phyloP scores from a whole-genome alignment of 2,113 vertebrate species.

The Vidua macroura region DNA sequence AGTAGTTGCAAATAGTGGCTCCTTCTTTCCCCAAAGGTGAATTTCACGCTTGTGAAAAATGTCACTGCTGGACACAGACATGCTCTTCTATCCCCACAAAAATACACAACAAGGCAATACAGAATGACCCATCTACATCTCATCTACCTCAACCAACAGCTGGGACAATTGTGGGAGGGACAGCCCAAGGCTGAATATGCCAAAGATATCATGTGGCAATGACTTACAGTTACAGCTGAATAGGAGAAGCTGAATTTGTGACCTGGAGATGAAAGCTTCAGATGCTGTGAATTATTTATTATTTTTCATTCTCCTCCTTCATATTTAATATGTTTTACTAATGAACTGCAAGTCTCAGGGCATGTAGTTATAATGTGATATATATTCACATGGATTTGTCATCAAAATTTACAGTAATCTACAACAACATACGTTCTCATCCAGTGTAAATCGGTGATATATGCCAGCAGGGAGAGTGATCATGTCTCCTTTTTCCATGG shows the following conservation, averaged over 20 bases:
- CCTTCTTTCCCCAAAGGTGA: neutral
- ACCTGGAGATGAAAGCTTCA: constrained; percentile 41
- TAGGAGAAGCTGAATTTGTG: neutral
- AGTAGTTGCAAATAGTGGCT: neutral
- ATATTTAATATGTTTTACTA: constrained; percentile 56
- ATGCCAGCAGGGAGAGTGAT: constrained; percentile 93
- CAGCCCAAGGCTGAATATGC: neutral
- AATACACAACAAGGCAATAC: neutral
- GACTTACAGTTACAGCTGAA: neutral
- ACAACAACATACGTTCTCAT: constrained; percentile 79
- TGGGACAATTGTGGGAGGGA: neutral
- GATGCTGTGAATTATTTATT: constrained; percentile 39
- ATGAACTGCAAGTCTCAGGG: neutral
- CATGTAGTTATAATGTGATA: neutral
- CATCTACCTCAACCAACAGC: accelerated
- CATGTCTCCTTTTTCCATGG: constrained; percentile 88
- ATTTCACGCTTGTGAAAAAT: neutral
- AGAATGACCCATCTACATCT: neutral
- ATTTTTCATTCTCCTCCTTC: constrained; percentile 21
- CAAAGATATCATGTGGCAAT: neutral
- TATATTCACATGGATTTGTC: neutral
- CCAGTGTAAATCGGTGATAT: constrained; percentile 93
- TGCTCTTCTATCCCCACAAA: neutral
- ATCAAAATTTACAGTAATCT: neutral
- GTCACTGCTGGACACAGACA: neutral